Evolutionary conservation across 2,888 invertebrate species (phyloP), one percentile per base, ranked within the genome.

Genomic region (Apoderus coryli): DNA sequence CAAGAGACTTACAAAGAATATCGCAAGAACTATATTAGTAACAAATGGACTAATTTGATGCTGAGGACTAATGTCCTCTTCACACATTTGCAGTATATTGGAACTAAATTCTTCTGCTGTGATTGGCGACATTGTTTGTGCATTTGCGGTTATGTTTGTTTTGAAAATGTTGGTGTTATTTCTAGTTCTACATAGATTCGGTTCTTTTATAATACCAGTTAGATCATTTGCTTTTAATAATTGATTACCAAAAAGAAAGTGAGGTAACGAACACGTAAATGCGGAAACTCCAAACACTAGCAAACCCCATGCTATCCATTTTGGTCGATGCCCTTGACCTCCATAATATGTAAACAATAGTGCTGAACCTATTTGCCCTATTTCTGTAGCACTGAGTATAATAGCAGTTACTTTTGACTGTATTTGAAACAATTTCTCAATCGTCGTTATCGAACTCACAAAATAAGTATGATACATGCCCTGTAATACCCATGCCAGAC

Each of bases 391-490:
- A 44, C 85, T 84, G 66, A 90, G 69, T 45, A 90, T 70, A 33
- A 85, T 73, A 1, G 89, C 89, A 1, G 86, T 89, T 23, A 85
- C 86, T 61, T 82, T 85, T 34, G 86, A 86, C 56, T 86, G 86
- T 37, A 90, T 79, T 63, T 84, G 81, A 57, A 86, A 90, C 36
- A 90, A 64, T 59, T 88, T 89, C 59, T 90, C 89, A 41, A 90
- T 79, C 16, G 89, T 90, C 33, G 90, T 90, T 49, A 89, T 85
- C 42, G 86, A 85, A 54, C 85, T 85, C 34, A 89, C 89, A 56
- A 90, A 88, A 59, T 90, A 90, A 23, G 90, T 89, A 59, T 82
- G 82, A 59, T 84, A 89, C 84, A 89, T 89, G 37, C 90, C 90
- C 60, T 77, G 77, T 34, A 77, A 61, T 22, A 86, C 81, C 77